Base-by-base conservation (phyloP, 2,797 vertebrate species). In the Ispidina lecontei region DNA sequence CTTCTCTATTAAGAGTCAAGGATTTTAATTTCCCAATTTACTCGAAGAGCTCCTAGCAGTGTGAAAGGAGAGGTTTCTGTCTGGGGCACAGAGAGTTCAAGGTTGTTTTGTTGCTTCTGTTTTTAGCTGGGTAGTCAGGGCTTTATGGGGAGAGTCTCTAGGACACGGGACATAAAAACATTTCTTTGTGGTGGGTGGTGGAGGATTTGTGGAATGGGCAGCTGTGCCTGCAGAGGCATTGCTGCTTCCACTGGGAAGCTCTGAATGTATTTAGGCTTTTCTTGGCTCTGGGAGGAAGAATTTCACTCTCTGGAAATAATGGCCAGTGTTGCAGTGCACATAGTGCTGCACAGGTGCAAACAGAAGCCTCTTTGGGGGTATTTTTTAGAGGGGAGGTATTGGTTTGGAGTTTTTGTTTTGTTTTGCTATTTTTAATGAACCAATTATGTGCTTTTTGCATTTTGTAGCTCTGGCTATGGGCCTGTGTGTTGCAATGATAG, bases 401-500 rank as follows among this genome's bases (percentile, higher is more conserved):
- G 51, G 17, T 29, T 84, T 37, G n/a, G 46, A 28, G 8, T 44
- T 44, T 81, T 65, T 46, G 22, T 26, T n/a, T 56, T 33, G 46
- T 51, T 71, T 77, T 75, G 56, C 87, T 77, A 3, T 77, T 89
- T 84, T 54, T 71, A 67, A 68, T 83, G 75, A 89, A 71, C 79
- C 59, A 49, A 64, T 81, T 29, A 41, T 87, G 69, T 91, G 55
- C 29, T 89, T 39, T 39, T 39, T 96, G 74, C 83, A 44, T 95
- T 94, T 92, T 90, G 39, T 95, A 99, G 99, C 99, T 93, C 98
- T 99, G 96, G 99, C 99, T 80, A 99, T 99, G 99, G 99, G 99
- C 82, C 98, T 99, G 88, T 99, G 99, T 88, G 99, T 99, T 7
- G 99, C 99, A 95, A 99, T 99, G 99, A 99, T 99, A 46, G 99